Base-by-base conservation (phyloP, 92 coral and sea anemone species). In the Umimayanthus kanabou region DNA sequence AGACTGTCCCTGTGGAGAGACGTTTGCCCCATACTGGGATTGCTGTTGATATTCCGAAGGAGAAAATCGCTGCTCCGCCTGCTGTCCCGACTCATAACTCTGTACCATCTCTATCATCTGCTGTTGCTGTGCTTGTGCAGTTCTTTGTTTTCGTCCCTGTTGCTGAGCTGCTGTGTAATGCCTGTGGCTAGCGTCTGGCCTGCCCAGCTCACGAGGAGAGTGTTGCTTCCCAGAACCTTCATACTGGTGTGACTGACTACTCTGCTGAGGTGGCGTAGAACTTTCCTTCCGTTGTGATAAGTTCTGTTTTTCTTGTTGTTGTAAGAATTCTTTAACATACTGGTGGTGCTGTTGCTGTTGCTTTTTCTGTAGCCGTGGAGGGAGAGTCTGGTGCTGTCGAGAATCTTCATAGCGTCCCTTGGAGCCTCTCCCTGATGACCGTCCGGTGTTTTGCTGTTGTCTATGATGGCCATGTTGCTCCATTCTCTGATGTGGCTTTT, bases 301-400 rank as follows among this genome's bases (percentile, higher is more conserved):
- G 58, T 37, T 89, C 88, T 81, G 85, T 28, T 71, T 89, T 76
- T 85, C 80, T 58, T 85, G 89, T 33, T 73, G 93, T 84, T 73
- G 93, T 84, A 79, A 76, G 61, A 80, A 88, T 3, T 92, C 92
- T 61, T 94, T 92, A 42, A 90, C 94, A 55, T 91, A 90, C 33
- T 91, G 97, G 70, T 93, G 95, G 26, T 93, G 95, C 66, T 95
- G 98, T 40, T 95, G 98, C 23, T 93, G 98, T 25, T 94, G 98
- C 82, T 92, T 95, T 87, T 91, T 95, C 85, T 95, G 98, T 22
- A 95, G 84, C 53, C 98, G 89, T 45, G 98, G 98, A 33, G 98
- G 98, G 28, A 95, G 91, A 71, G 94, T 95, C 76, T 95, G 98
- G 76, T 92, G 79, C 3, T 92, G 92, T 77, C 94, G 88, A 22